Base-by-base conservation (phyloP, 2,888 invertebrate genomes). In the Norana najaformis region DNA sequence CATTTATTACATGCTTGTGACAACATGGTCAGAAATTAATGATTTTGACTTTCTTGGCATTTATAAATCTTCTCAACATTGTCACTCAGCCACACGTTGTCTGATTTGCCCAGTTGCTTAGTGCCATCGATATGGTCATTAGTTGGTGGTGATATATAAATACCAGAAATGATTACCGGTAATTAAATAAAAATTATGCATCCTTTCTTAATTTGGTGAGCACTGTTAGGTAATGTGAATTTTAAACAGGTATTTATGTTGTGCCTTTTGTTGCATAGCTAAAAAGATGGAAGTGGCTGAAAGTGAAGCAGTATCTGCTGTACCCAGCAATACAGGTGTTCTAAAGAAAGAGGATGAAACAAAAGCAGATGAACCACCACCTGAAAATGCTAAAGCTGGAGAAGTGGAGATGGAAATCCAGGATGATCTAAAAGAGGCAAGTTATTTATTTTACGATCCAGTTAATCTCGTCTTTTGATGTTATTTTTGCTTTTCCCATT, bases 361-460 rank as follows among this genome's bases (percentile, higher is more conserved):
- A n/a, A 8, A n/a, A 30, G 6, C 69, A 69, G 69, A 69, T 1
- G 69, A 69, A n/a, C 69, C 69, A 69, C 69, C 69, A n/a, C 30
- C n/a, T 30, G 69, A 69, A n/a, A 69, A 85, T 20, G 34, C 85
- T 85, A 85, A 85, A 36, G 18, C 37, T 35, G 85, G 16, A 85
- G 85, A 85, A 85, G 36, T 36, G 35, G 85, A 85, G 20, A 23
- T 85, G 36, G 85, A 85, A 37, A 35, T 85, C 36, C 85, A 85
- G 35, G 85, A 85, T 85, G 37, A 85, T 36, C 37, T 85, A 85
- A 85, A 85, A 37, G 85, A 85, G 85, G 85, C 37, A 37, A 36
- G 85, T 36, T 13, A 30, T 69, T n/a, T 69, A n/a, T 69, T 30
- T n/a, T 13, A 69, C n/a, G 30, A 69, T 69, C n/a, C 69, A n/a